Evolutionary conservation across 1,140 invertebrate genomes (phyloP).

Genomic region (Aphidius gifuensis): DNA sequence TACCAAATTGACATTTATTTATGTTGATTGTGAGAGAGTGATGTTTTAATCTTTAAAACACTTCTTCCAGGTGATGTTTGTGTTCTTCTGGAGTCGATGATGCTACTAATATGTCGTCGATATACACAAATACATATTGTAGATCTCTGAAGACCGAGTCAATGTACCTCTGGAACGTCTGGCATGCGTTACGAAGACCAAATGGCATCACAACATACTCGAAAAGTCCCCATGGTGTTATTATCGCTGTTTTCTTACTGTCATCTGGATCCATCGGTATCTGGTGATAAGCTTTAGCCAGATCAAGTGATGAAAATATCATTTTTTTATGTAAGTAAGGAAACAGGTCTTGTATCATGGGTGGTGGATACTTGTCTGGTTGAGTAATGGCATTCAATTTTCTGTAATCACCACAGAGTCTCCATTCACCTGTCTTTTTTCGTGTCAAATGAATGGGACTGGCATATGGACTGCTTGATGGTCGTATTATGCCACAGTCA

Average conservation of each 20-base stretch:
- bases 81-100: slow-evolving; percentile 22
- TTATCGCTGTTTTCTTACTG: slow-evolving; percentile 43
- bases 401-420: slow-evolving; percentile 42
- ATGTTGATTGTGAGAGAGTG: slow-evolving; percentile 13
- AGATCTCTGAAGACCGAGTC: slow-evolving; percentile 22
- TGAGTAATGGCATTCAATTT: slow-evolving; percentile 40
- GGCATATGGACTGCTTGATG: slow-evolving; percentile 40
- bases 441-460: slow-evolving; percentile 39
- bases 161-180: slow-evolving; percentile 31
- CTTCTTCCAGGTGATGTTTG: slow-evolving; percentile 24
- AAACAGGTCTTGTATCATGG: slow-evolving; percentile 37
- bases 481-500: slow-evolving; percentile 31
- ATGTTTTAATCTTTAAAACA: slow-evolving; percentile 13
- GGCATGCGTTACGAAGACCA: slow-evolving; percentile 26
- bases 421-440: slow-evolving; percentile 37
- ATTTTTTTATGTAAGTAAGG: slow-evolving; percentile 33
- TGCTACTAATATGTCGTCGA: slow-evolving; percentile 24
- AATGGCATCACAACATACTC: slow-evolving; percentile 46
- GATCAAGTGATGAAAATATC: slow-evolving; percentile 46
- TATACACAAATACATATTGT: slow-evolving; percentile 17
- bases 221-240: slow-evolving; percentile 28
- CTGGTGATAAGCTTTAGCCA: slow-evolving; percentile 49
- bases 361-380: slow-evolving; percentile 36
- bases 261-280: slow-evolving; percentile 36
- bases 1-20: slow-evolving; percentile 16